Base-by-base conservation (phyloP, 2,888 invertebrate species). In the Polia nebulosa region DNA sequence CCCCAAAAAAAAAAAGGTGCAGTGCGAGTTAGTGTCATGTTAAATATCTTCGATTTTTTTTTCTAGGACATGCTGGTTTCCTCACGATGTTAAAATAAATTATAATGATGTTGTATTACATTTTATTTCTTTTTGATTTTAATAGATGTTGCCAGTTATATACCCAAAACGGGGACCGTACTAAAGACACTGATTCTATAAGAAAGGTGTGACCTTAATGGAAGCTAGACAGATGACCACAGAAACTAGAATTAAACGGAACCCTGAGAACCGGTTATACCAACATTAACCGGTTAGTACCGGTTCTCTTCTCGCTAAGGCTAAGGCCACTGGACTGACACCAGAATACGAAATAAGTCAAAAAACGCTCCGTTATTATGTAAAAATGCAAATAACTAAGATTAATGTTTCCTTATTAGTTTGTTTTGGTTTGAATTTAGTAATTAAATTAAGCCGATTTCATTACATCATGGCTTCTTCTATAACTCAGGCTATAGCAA, bases 391-490 rank as follows among this genome's bases (percentile, higher is more conserved):
- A 53, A 69, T 51, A 9, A 51, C 6, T 17, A 68, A 76, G 49
- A 45, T 59, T 58, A 20, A 29, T 45, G 44, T 64, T 75, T 75
- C 74, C 74, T 75, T 73, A 75, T 73, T 57, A 25, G 22, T 49
- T 41, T 49, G 57, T 72, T 63, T 58, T 59, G 29, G 5, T 58
- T 59, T 60, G 11, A n/a, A 44, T 56, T 47, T 60, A 17, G 32
- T 29, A 39, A 59, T 55, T 58, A 52, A 61, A 78, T 56, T 45
- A 39, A 34, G 0, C 1, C 4, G 15, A 44, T 27, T 60, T 72
- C 13, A 52, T 76, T 69, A 51, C 32, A 27, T 32, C 70, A 57
- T 36, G 8, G 2, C 11, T 51, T 44, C 32, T 61, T 39, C 22
- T 72, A 9, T 7, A 47, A 32, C 0, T 20, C 9, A 11, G 25